Evolutionary conservation across 2,113 vertebrate species (phyloP).

Genomic region (Protomyctophum bolini): DNA sequence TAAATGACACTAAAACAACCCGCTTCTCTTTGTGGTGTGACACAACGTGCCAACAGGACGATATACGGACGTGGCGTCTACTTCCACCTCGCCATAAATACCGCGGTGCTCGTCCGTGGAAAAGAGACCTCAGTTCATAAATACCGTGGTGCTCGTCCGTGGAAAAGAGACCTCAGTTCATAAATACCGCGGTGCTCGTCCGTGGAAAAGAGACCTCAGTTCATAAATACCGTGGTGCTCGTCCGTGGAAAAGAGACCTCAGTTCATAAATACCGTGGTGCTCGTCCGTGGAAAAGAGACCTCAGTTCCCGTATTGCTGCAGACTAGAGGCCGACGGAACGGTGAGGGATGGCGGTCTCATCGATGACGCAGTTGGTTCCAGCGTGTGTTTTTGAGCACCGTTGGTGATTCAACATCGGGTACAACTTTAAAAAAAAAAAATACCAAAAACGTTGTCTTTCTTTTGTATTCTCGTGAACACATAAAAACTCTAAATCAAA

Average conservation of each 20-base stretch:
- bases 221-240: constrained; percentile 37
- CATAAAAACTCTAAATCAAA: constrained; percentile 52
- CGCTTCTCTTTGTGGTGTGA: constrained; percentile 36
- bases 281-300: constrained; percentile 21
- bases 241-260: constrained; percentile 13
- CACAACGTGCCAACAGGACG: constrained; percentile 56
- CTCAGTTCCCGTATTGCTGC: constrained; percentile 22
- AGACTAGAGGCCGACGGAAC: not conserved
- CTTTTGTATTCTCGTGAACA: constrained; percentile 50
- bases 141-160: constrained; percentile 31
- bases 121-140: constrained; percentile 22
- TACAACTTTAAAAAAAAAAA: constrained; percentile 69
- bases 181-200: constrained; percentile 36
- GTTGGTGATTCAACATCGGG: constrained; percentile 73
- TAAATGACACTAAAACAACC: constrained; percentile 55
- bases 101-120: constrained; percentile 29
- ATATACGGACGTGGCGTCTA: constrained; percentile 25
- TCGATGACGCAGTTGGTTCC: constrained; percentile 24
- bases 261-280: constrained; percentile 34
- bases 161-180: constrained; percentile 17
- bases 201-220: constrained; percentile 11
- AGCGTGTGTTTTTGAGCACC: constrained; percentile 72
- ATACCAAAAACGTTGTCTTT: constrained; percentile 67
- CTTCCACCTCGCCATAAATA: constrained; percentile 44
- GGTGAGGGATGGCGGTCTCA: not conserved